Evolutionary conservation across 2,113 vertebrate species (phyloP).

Genomic region (Zapus hudsonius): DNA sequence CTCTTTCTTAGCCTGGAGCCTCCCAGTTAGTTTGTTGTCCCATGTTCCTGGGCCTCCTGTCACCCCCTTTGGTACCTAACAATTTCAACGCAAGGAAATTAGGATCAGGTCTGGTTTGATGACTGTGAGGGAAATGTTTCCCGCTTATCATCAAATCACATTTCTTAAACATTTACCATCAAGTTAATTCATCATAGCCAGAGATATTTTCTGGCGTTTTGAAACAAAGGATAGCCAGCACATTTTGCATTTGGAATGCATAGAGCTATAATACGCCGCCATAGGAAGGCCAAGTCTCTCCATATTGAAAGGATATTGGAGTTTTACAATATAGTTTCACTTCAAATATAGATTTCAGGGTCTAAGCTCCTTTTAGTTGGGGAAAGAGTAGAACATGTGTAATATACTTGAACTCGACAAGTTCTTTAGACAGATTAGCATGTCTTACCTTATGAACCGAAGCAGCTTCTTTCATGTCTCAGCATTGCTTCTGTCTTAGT

Average conservation of each 20-base stretch:
- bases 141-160: slow-evolving; percentile 16
- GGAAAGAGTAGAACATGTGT: neutral
- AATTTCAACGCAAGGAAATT: neutral
- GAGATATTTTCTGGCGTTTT: slow-evolving; percentile 36
- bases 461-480: slow-evolving; percentile 48
- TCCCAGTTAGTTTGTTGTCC: slow-evolving; percentile 2
- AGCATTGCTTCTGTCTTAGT: slow-evolving; percentile 22
- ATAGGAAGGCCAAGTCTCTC: neutral
- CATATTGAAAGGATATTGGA: neutral
- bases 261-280: neutral
- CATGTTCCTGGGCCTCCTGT: neutral
- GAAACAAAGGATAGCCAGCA: slow-evolving; percentile 22
- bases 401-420: slow-evolving; percentile 18
- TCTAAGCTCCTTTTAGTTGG: neutral
- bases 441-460: neutral
- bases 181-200: slow-evolving; percentile 23
- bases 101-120: slow-evolving; percentile 37
- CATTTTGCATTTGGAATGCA: slow-evolving; percentile 39
- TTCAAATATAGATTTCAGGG: neutral
- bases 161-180: neutral
- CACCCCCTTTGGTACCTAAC: slow-evolving; percentile 50
- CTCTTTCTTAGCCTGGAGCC: neutral
- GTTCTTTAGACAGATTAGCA: neutral
- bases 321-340: slow-evolving; percentile 30
- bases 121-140: slow-evolving; percentile 37